Conservation (phyloP, 2,888 invertebrate genomes). For the Melipona bicolor region DNA sequence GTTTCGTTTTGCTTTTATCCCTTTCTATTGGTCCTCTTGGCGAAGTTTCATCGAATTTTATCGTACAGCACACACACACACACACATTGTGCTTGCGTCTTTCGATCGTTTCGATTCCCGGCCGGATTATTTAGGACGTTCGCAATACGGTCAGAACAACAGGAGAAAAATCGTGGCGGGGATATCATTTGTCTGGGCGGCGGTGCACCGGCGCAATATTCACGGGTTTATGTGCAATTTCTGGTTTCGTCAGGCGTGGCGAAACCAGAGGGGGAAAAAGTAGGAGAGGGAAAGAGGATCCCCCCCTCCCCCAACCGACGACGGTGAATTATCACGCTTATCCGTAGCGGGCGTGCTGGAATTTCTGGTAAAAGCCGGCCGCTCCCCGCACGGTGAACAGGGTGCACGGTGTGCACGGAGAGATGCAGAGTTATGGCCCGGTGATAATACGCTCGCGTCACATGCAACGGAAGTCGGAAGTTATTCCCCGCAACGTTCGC, state of each 20-base stretch:
- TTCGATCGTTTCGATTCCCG: too few species aligned
- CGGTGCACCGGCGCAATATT: constrained; percentile 37
- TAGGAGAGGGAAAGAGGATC: constrained; percentile 22
- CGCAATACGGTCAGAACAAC: not conserved
- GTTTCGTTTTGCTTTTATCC: not conserved
- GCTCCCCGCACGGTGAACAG: not conserved
- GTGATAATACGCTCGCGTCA: constrained; percentile 60
- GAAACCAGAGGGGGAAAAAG: not conserved
- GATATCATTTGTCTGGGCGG: constrained; percentile 32
- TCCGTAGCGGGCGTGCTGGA: constrained; percentile 48
- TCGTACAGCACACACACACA: too few species aligned
- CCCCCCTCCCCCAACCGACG: not conserved
- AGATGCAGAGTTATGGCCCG: constrained; percentile 58
- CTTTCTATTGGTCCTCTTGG: not conserved
- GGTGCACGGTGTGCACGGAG: not conserved
- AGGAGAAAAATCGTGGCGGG: constrained; percentile 12
- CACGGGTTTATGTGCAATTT: constrained; percentile 59
- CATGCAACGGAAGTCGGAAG: constrained; percentile 53
- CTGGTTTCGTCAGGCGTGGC: constrained; percentile 49
- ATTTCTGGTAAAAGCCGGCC: constrained; percentile 54
- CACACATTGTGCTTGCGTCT: too few species aligned
- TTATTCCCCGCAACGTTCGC: constrained; percentile 30
- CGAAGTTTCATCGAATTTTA: too few species aligned
- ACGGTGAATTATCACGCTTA: constrained; percentile 64
- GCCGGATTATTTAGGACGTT: not conserved